Conservation (phyloP, 2,113 vertebrate genomes). For the Anseranas semipalmata region DNA sequence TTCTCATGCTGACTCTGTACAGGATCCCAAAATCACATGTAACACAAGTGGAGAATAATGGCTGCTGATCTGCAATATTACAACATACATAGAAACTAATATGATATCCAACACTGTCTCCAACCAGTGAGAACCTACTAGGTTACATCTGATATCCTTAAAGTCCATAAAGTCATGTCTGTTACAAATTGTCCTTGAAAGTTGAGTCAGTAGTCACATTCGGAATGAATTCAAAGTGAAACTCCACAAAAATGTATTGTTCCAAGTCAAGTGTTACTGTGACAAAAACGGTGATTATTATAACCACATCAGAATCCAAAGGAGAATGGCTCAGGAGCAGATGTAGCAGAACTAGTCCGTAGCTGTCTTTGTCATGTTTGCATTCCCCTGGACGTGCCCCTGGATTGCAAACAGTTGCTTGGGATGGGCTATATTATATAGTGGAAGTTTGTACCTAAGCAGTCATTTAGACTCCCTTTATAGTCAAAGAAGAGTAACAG, state of each 20-base stretch:
- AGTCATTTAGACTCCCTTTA: background rate
- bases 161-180: background rate
- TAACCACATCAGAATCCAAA: background rate
- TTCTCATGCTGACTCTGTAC: background rate
- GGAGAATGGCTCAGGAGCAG: background rate
- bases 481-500: background rate
- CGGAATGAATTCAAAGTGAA: background rate
- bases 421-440: background rate
- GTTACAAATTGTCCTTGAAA: background rate
- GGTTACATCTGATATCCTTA: background rate
- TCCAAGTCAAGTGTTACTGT: background rate
- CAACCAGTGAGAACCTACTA: background rate
- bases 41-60: background rate
- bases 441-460: background rate
- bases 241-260: background rate
- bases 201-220: background rate
- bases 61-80: background rate
- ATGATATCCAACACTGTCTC: background rate
- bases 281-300: background rate
- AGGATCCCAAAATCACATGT: background rate
- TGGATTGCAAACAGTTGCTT: background rate
- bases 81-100: background rate
- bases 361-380: background rate
- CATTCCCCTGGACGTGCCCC: background rate
- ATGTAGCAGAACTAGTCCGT: background rate